phyloP scores from a whole-genome alignment of 2,113 vertebrate species.

The Hypocryptadius cinnamomeus region DNA sequence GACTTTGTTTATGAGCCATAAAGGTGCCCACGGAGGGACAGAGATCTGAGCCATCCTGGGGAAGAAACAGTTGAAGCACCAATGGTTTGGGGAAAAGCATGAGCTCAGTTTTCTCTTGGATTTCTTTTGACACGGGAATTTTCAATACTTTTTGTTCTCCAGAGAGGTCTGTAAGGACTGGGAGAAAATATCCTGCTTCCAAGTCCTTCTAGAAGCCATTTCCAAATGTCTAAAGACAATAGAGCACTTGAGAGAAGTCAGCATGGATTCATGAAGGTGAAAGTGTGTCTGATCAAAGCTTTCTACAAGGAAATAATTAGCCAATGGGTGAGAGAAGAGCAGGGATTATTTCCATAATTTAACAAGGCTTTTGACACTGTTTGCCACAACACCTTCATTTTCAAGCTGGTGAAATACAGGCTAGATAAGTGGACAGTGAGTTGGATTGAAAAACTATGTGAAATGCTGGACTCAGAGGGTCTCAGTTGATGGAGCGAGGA shows the following conservation, averaged over 20 bases:
- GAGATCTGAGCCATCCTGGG: neutral
- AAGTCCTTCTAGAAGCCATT: neutral
- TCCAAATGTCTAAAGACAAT: neutral
- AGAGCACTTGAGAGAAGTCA: neutral
- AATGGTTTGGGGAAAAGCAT: neutral
- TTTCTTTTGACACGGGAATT: neutral
- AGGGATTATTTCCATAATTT: neutral
- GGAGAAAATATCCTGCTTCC: neutral
- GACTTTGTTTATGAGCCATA: neutral
- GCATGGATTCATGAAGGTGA: neutral
- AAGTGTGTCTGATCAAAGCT: neutral
- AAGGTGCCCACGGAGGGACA: neutral
- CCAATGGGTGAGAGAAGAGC: neutral
- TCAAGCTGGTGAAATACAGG: neutral
- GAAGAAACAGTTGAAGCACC: neutral
- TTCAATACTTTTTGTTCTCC: neutral
- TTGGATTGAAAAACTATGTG: neutral
- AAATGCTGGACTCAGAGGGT: neutral
- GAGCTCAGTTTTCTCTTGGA: neutral
- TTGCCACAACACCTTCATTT: neutral
- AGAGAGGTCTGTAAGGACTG: neutral
- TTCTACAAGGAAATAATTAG: neutral
- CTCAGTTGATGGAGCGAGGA: fast-evolving
- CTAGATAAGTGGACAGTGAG: neutral
- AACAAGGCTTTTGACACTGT: neutral